phyloP scores from a whole-genome alignment of 2,888 invertebrate species.

The Poecilus cupreus region DNA sequence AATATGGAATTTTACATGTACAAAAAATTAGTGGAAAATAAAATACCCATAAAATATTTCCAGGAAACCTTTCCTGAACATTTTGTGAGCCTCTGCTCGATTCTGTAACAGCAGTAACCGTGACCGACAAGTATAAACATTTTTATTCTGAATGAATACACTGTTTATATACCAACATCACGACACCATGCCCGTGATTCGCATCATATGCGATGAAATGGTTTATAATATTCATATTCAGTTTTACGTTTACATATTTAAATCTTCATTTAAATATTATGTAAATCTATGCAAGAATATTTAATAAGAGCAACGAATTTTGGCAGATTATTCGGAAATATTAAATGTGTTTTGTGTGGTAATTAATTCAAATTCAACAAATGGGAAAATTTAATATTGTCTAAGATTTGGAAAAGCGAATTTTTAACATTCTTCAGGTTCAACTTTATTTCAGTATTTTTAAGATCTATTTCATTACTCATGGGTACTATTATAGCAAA shows the following conservation, averaged over 20 bases:
- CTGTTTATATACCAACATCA: background rate
- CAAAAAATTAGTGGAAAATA: too few relatives aligned
- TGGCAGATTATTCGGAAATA: background rate
- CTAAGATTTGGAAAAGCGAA: too few relatives aligned
- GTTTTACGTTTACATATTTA: background rate
- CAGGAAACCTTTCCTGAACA: background rate
- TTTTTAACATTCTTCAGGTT: too few relatives aligned
- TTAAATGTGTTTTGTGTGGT: background rate
- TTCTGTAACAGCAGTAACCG: slow-evolving; percentile 25
- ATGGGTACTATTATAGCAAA: too few relatives aligned
- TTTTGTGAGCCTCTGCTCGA: background rate
- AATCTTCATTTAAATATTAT: slow-evolving; percentile 1
- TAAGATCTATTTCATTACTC: too few relatives aligned
- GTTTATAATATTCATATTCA: background rate
- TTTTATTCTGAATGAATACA: slow-evolving; percentile 37
- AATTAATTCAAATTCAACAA: background rate
- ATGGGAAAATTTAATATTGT: background rate
- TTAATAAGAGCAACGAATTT: background rate
- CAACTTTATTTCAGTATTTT: too few relatives aligned
- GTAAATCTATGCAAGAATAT: slow-evolving; percentile 4
- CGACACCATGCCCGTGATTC: background rate
- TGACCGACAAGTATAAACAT: slow-evolving; percentile 39
- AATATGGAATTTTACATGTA: too few relatives aligned
- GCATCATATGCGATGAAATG: background rate
- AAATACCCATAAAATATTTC: too few relatives aligned